These are phyloP conservation scores for Choreutis nemorana DNA, from an alignment of 2,888 invertebrate genomes.

Conservation along the genomic window DNA sequence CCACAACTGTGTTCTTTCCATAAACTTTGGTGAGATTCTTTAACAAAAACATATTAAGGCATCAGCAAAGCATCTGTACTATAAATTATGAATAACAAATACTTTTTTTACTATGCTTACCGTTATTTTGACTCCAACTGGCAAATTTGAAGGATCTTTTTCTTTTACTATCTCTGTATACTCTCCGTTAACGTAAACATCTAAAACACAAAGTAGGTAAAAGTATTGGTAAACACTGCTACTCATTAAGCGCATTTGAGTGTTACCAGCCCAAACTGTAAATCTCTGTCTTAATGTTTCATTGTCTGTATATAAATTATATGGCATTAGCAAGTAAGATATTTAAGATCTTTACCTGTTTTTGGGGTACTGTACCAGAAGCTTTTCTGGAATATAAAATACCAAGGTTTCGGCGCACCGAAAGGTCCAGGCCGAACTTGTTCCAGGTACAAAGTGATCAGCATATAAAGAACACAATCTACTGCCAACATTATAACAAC, in stretches of 20 bases:
- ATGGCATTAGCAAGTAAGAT: not conserved
- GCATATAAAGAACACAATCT: slow-evolving; percentile 74
- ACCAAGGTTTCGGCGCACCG: slow-evolving; percentile 84
- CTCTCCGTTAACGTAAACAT: too few species aligned
- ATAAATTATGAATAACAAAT: too few species aligned
- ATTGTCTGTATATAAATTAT: not conserved
- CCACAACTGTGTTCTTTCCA: slow-evolving; percentile 67
- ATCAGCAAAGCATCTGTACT: too few species aligned
- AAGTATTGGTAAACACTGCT: too few species aligned
- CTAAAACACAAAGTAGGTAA: too few species aligned
- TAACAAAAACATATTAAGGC: too few species aligned
- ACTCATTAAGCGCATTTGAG: too few species aligned
- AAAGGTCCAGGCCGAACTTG: slow-evolving; percentile 86
- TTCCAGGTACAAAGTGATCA: slow-evolving; percentile 85
- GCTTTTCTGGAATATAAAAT: slow-evolving; percentile 73
- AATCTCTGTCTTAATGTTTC: not conserved
- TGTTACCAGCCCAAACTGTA: too few species aligned
- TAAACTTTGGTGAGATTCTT: slow-evolving; percentile 71
- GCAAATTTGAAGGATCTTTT: slow-evolving; percentile 48
- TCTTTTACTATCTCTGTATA: slow-evolving; percentile 35
- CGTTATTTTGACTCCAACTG: slow-evolving; percentile 53
- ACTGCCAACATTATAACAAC: slow-evolving; percentile 77
- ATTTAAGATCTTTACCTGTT: not conserved
- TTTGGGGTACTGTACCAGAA: slow-evolving; percentile 61
- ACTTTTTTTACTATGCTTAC: slow-evolving; percentile 24